Base-by-base conservation (phyloP, 2,113 vertebrate genomes). In the Pampusana beccarii region DNA sequence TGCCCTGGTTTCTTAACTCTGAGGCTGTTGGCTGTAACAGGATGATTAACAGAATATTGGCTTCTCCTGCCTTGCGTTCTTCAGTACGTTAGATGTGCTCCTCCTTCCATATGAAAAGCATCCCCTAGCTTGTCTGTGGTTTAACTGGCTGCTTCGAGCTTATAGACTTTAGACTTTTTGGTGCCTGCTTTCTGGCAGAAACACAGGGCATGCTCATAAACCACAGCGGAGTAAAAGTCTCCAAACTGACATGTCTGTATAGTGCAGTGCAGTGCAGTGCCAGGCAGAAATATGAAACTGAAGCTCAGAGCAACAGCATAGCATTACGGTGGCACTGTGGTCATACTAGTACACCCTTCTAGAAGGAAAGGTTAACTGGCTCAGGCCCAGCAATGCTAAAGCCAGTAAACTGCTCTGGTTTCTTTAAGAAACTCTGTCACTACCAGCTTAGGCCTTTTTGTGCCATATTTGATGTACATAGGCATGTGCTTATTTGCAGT, bases 401-500 rank as follows among this genome's bases (percentile, higher is more conserved):
- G 64, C 44, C 72, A 67, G 36, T 60, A 46, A 93, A 86, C 44
- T 82, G 9, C 56, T 93, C 62, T 0, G 0, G n/a, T 65, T 94
- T 90, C 58, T 83, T 57, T 61, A 90, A 86, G 50, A 86, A 26
- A 20, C 8, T 50, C 10, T 1, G 36, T 36, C 50, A 51, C 25
- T n/a, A 34, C 25, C 25, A 58, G 67, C 67, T 83, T 7, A 6
- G n/a, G 54, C 46, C 46, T 88, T 94, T 93, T 80, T 83, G n/a
- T 78, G 69, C 25, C 11, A 3, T 53, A 60, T 86, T 91, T 88
- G 34, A 71, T 94, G 90, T 92, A 82, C 4, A 1, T 40, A 70
- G 26, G 13, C 38, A 67, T 46, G 69, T 74, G 36, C 31, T 90
- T 95, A 53, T 94, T 90, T 93, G 57, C 77, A 87, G 60, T 79